Evolutionary conservation across 2,113 vertebrate species (phyloP).

Genomic region (Fulmarus glacialis): DNA sequence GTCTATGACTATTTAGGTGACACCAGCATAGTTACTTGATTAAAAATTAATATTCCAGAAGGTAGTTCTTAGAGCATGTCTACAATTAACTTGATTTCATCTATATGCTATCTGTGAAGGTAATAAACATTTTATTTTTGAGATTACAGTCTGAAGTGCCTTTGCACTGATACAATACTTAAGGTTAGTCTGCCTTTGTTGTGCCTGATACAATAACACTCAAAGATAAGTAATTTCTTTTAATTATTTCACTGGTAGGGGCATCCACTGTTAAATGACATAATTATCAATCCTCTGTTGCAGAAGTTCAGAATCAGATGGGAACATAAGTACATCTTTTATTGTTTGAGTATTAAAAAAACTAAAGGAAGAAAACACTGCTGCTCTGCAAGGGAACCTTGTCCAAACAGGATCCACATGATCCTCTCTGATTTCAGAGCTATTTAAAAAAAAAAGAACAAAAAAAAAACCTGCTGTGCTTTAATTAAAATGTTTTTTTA

Average conservation of each 20-base stretch:
- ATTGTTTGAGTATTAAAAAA: background rate
- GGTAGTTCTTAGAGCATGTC: background rate
- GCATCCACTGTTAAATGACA: background rate
- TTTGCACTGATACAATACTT: background rate
- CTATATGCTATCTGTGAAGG: background rate
- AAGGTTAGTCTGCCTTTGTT: background rate
- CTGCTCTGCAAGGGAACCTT: background rate
- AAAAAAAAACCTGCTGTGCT: background rate
- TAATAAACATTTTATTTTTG: background rate
- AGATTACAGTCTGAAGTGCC: background rate
- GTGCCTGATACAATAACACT: background rate
- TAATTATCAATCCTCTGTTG: background rate
- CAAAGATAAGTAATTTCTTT: slow-evolving; percentile 31
- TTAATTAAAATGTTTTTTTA: background rate
- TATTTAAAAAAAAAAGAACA: background rate
- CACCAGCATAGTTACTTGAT: background rate
- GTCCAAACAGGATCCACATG: background rate
- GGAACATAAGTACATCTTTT: background rate
- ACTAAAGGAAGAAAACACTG: background rate
- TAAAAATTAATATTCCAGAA: background rate
- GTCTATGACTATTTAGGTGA: background rate
- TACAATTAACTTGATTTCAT: background rate
- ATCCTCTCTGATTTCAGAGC: background rate
- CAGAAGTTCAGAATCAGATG: background rate
- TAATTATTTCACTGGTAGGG: background rate